Evolutionary conservation across 2,888 invertebrate species (phyloP), one percentile per base, ranked within the genome.

Genomic region (Drosophila mercatorum): DNA sequence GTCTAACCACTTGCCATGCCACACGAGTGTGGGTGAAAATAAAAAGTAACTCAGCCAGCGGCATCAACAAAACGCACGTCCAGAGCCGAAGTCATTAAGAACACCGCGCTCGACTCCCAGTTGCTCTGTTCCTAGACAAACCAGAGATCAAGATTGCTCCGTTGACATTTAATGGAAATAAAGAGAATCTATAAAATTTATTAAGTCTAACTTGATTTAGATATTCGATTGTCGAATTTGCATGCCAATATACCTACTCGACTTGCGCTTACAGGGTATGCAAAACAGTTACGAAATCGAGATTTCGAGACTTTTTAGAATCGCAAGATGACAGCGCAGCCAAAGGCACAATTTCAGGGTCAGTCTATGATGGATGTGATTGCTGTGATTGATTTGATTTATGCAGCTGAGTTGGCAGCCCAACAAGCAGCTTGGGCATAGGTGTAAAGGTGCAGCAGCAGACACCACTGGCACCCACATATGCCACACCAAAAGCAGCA

Each of bases 261-360:
- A 14, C 11, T 10, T 12, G 36, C 8, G n/a, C 31, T 2, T 17
- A 26, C 56, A 66, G 56, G 8, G 66, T 56, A 65, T 56, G 59
- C 61, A 69, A 77, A 77, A 85, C 77, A 81, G 77, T 85, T 85
- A 87, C 79, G 81, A 82, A 80, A 88, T 72, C 85, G 71, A 79
- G 86, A 83, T 78, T 75, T 69, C 44, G 14, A 47, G 53, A 55
- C 44, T 67, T 40, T 49, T 51, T 60, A 83, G 79, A 86, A 79
- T 74, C 47, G 43, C 49, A 52, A 78, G 65, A 72, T 68, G 68
- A 56, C 60, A 75, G 62, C 28, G 65, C 49, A 75, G 61, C 61
- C 58, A 79, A 65, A 79, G 64, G 41, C 72, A 57, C 62, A 52
- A 59, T 75, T 84, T 84, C 83, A 84, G 85, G 83, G 83, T 87